These are phyloP conservation scores for Caenorhabditis inopinata DNA, from an alignment of 1,140 invertebrate genomes.

Conservation along the genomic window DNA sequence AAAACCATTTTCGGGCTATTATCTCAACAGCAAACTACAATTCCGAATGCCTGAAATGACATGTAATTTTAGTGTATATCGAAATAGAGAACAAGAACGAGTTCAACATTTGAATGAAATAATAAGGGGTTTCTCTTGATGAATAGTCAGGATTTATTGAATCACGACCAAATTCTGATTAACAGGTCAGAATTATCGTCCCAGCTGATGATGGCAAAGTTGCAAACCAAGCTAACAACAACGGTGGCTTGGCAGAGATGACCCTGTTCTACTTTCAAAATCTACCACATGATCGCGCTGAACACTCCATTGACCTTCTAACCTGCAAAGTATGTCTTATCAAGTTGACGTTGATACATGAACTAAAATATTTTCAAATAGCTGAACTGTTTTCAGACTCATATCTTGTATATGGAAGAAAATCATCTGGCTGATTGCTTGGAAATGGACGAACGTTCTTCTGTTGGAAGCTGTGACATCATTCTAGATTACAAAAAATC, in stretches of 20 bases:
- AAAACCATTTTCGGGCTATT: no score
- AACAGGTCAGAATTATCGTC: conserved; percentile 53
- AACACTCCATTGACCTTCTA: conserved; percentile 53
- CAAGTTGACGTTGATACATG: neutral
- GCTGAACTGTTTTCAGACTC: conserved; percentile 69
- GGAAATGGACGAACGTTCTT: conserved; percentile 73
- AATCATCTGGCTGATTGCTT: conserved; percentile 79
- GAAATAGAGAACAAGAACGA: neutral
- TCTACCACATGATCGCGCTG: conserved; percentile 49
- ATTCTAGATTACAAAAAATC: conserved; percentile 79
- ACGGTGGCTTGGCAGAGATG: conserved; percentile 20
- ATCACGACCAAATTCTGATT: neutral
- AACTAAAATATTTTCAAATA: no score
- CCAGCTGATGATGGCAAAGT: conserved; percentile 33
- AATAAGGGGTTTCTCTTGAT: neutral
- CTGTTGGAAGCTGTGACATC: conserved; percentile 75
- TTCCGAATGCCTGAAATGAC: no score
- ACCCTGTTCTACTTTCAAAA: conserved; percentile 53
- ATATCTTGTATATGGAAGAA: conserved; percentile 77
- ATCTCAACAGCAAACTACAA: no score
- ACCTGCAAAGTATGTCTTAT: conserved; percentile 43
- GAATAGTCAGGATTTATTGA: neutral
- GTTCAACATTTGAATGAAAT: conserved; percentile 6
- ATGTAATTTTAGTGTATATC: no score
- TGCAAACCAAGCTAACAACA: conserved; percentile 14